Percentiles rank a stretch among this genome's conserved stretches.
phyloP scores from a whole-genome alignment of 2,888 invertebrate genomes.

The Acrobasis consociella region DNA sequence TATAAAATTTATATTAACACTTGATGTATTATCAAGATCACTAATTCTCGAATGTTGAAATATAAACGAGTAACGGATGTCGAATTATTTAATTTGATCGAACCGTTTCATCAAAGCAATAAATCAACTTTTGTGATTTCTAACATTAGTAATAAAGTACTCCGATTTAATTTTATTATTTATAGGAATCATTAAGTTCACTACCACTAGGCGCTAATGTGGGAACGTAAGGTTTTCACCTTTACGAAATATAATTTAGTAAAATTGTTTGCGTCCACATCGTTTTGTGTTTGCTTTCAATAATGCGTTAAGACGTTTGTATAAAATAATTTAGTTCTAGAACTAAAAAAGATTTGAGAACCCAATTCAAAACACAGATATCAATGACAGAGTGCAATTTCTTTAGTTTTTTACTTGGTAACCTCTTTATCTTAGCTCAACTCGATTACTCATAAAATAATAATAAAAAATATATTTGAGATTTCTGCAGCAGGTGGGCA shows the following conservation, averaged over 20 bases:
- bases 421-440: no score
- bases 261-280: not conserved
- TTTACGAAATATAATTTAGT: not conserved
- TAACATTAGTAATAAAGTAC: constrained; percentile 2
- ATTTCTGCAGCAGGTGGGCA: no score
- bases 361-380: no score
- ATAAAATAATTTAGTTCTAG: no score
- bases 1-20: constrained; percentile 11
- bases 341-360: no score
- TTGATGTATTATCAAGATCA: constrained; percentile 8
- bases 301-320: no score
- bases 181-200: constrained; percentile 12
- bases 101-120: constrained; percentile 10
- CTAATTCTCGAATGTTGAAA: not conserved
- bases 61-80: constrained; percentile 10
- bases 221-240: constrained; percentile 1
- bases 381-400: no score
- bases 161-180: constrained; percentile 16
- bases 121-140: constrained; percentile 14
- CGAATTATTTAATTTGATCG: constrained; percentile 4
- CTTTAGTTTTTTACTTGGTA: no score
- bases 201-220: not conserved
- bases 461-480: no score
- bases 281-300: no score
- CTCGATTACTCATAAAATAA: no score